Evolutionary conservation across 2,113 vertebrate species (phyloP), one percentile per base, ranked within the genome.

Genomic region (Macheiramphus alcinus): DNA sequence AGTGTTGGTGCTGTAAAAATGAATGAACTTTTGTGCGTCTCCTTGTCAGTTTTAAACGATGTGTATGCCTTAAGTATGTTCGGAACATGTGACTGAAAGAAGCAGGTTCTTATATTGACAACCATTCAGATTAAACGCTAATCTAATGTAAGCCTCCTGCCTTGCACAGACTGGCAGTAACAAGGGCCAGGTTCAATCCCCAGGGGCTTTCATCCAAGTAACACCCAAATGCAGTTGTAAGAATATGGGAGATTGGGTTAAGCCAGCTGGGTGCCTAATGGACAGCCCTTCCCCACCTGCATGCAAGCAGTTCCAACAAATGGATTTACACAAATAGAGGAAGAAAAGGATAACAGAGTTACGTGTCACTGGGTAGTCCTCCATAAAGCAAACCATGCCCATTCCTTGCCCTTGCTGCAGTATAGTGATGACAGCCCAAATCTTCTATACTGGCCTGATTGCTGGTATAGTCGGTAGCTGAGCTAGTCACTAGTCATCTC

Each of bases 331-430:
- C 47, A 67, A 43, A 55, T 0, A 16, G 22, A 16, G 52, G 38
- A 50, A 63, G 34, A 14, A 68, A 59, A 81, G 80, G 55, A 16
- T 23, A 20, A 58, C 0, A 6, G 70, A 63, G 38, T 45, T 59
- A 13, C 0, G 0, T 70, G 48, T 61, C 29, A 6, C 19, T 2
- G 6, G 11, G 3, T 25, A 36, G 43, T 40, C 6, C 18, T 38
- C 31, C 3, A 0, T 25, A 42, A 73, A 32, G 42, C 67, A 71
- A 83, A 43, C 42, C 42, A 7, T 19, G 68, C 22, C 36, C 5
- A 3, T 16, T 66, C 63, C 75, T 52, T 70, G 59, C 25, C 26
- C 48, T 68, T 48, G 67, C 20, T 68, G 71, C 36, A 29, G 67
- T 10, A 4, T 0, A 3, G 8, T 5, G 20, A 20, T 8, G 22